phyloP scores from a whole-genome alignment of 2,113 vertebrate genomes.

The Suricata suricatta region DNA sequence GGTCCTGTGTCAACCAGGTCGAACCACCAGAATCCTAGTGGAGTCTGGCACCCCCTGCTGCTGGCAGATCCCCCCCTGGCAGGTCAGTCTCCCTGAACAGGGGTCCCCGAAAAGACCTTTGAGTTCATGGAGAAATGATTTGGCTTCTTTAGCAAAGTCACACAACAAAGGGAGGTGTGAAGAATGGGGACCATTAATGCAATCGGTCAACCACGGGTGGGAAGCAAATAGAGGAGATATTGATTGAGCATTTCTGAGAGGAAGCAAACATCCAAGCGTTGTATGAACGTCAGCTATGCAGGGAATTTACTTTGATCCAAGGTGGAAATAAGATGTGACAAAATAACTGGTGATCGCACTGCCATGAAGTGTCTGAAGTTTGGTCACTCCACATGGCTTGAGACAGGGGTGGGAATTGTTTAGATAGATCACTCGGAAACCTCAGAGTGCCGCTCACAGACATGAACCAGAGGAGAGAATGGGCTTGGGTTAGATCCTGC shows the following conservation, averaged over 20 bases:
- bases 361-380: background rate
- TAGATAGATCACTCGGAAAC: background rate
- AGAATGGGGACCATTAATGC: background rate
- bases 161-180: background rate
- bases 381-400: background rate
- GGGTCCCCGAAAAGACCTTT: background rate
- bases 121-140: background rate
- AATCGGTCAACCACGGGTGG: background rate
- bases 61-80: no score
- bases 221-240: background rate
- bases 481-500: background rate
- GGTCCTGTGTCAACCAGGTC: background rate
- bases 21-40: background rate
- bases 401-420: background rate
- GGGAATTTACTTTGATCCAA: background rate
- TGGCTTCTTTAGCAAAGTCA: background rate
- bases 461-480: background rate
- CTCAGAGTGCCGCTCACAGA: background rate
- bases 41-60: no score
- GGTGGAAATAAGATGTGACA: background rate
- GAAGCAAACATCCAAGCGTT: background rate
- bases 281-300: background rate
- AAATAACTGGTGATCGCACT: background rate
- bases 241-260: background rate
- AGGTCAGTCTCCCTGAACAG: background rate